These are phyloP conservation scores for Lathronympha strigana DNA, from an alignment of 2,888 invertebrate genomes.

Conservation along the genomic window DNA sequence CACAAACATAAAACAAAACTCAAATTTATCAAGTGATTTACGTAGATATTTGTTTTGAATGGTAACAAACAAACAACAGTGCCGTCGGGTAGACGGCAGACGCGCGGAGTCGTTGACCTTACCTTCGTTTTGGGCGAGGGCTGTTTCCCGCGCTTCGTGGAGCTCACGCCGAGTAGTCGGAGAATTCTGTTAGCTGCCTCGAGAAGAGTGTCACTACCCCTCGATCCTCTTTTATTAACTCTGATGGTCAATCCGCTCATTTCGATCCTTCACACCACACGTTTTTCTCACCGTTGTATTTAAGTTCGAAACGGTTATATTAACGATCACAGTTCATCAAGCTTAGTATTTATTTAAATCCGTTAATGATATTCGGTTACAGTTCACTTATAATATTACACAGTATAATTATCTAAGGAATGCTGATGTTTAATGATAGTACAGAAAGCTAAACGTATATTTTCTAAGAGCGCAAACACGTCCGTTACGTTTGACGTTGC, in stretches of 20 bases:
- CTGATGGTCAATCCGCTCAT: constrained; percentile 84
- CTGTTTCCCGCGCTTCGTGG: constrained; percentile 83
- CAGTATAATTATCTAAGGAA: constrained; percentile 59
- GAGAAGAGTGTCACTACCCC: constrained; percentile 82
- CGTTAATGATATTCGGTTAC: constrained; percentile 49
- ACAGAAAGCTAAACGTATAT: constrained; percentile 60
- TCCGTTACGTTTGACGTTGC: constrained; percentile 66
- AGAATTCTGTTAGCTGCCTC: constrained; percentile 84
- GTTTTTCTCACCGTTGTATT: constrained; percentile 69
- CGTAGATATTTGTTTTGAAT: constrained; percentile 39
- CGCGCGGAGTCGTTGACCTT: constrained; percentile 73
- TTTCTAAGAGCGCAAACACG: constrained; percentile 59
- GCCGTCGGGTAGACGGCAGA: constrained; percentile 57
- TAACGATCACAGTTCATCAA: constrained; percentile 60
- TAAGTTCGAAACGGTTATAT: constrained; percentile 70
- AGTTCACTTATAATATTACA: constrained; percentile 46
- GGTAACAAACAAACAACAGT: constrained; percentile 50
- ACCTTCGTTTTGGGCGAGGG: constrained; percentile 82
- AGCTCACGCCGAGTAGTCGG: constrained; percentile 80
- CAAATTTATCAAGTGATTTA: constrained; percentile 8
- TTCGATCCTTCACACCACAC: constrained; percentile 76
- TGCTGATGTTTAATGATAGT: constrained; percentile 58
- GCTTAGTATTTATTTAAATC: constrained; percentile 51
- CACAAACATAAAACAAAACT: background rate
- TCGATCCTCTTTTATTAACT: constrained; percentile 80